Base-by-base conservation (phyloP, 2,113 vertebrate species). In the Morone saxatilis region DNA sequence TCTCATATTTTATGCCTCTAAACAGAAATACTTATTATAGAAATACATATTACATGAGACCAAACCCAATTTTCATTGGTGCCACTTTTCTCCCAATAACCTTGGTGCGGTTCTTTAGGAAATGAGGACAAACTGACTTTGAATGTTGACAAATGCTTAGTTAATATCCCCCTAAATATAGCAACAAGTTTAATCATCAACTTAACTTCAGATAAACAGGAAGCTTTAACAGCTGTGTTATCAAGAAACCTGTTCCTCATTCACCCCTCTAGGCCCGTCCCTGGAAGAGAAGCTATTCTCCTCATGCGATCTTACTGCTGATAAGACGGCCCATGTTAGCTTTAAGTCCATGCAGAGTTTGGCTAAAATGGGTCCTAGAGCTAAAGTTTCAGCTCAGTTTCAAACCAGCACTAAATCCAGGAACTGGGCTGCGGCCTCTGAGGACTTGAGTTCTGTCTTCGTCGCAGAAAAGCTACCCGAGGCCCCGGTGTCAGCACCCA, bases 201-300 rank as follows among this genome's bases (percentile, higher is more conserved):
- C 48, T 66, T 45, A 45, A 5, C 25, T 36, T n/a, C 3, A 65
- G 7, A 22, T 5, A 61, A 78, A 67, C 7, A 51, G 10, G 22
- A 67, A 61, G 48, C 31, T 71, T 71, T 0, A 56, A 41, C 59
- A 53, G 13, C 25, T 71, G 8, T 77, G 38, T 71, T 87, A 66
- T 71, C 72, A 91, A 92, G 75, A 88, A 83, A 54, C 69, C 77
- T 92, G 81, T 94, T 88, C 94, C 95, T 96, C 95, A 83, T 95
- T 87, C 95, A 95, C 94, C 57, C 93, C 93, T 95, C 95, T 95
- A 99, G 98, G 98, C 95, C 95, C 94, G 48, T 96, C 96, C 89
- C 94, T 98, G 96, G 97, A 99, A 94, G 96, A 98, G 94, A 98
- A 97, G 93, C 94, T 97, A 72, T 96, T 97, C 93, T 95, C 96